A percentile compares a stretch with the other conserved stretches of the same genome.
These are phyloP conservation scores for Lumbricus terrestris DNA, from an alignment of 2,888 invertebrate species.

Conservation along the genomic window DNA sequence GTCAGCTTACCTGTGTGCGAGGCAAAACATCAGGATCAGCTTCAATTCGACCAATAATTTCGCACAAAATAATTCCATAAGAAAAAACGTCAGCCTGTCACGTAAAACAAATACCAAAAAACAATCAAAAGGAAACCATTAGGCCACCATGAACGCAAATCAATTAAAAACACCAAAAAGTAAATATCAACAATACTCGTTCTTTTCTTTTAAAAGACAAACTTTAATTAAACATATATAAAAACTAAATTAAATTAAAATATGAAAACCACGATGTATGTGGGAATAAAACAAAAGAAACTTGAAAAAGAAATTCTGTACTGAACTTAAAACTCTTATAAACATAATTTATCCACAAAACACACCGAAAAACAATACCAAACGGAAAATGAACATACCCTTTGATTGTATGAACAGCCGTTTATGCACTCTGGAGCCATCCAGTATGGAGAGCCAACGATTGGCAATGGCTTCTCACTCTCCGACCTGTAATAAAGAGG, in stretches of 20 bases:
- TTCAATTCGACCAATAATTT: slow-evolving; percentile 87
- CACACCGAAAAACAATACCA: neutral
- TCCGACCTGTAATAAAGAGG: neutral
- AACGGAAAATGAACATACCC: slow-evolving; percentile 49
- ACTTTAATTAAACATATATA: neutral
- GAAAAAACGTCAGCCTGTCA: slow-evolving; percentile 90
- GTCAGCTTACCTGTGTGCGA: slow-evolving; percentile 70
- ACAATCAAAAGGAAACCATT: neutral
- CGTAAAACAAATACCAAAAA: neutral
- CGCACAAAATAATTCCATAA: slow-evolving; percentile 92
- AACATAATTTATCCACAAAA: too few species aligned
- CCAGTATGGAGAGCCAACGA: slow-evolving; percentile 96
- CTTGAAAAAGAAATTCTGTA: neutral
- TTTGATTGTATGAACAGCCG: slow-evolving; percentile 72
- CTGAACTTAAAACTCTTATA: neutral
- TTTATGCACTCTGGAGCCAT: slow-evolving; percentile 96
- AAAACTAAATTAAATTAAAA: neutral
- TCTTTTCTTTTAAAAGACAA: neutral
- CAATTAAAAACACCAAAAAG: neutral
- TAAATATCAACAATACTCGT: neutral
- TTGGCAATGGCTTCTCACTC: slow-evolving; percentile 62
- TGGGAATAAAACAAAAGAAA: neutral
- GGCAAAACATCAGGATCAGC: slow-evolving; percentile 89
- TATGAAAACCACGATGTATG: neutral
- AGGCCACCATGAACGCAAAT: neutral